Base-by-base conservation (phyloP, 2,797 vertebrate genomes). In the Tolypeutes matacus region DNA sequence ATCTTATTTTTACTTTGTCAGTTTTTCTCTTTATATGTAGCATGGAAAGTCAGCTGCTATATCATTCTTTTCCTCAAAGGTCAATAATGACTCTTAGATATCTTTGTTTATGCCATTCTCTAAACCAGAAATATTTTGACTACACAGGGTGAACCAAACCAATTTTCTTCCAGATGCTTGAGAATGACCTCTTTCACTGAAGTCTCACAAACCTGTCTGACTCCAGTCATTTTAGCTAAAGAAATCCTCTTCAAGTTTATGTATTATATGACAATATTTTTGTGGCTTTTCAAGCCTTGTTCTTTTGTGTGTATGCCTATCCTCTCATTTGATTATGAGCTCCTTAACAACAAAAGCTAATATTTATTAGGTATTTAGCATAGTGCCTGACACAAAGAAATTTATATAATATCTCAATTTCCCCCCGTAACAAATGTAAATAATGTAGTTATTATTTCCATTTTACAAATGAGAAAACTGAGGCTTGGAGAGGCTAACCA, bases 401-500 rank as follows among this genome's bases (percentile, higher is more conserved):
- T 65, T 89, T 69, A 42, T 62, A 49, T 11, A 39, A 11, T 65
- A 64, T 70, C 83, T 88, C 81, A 80, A 31, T 92, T 51, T 86
- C 75, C 76, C 15, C 20, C 90, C 18, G 17, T 36, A 72, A 73
- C 23, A 53, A 39, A 76, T 78, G 25, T 58, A 14, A 78, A 90
- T 29, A 94, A 70, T n/a, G 42, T 82, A 90, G 60, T 51, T 51
- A 76, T 29, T 77, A 82, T 62, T 94, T 36, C 73, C 76, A 95
- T 42, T 80, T 83, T 91, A 95, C 29, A 90, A 73, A 72, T 18
- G 39, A 91, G 95, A 88, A 88, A 93, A 82, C n/a, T 58, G 83
- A 96, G 78, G 86, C 67, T 91, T 87, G 65, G 64, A 93, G 73
- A 96, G n/a, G 65, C 51, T 69, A 94, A 65, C n/a, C 13, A n/a